These are phyloP conservation scores for Alfaro cultratus DNA, from an alignment of 2,797 vertebrate species.

Conservation along the genomic window DNA sequence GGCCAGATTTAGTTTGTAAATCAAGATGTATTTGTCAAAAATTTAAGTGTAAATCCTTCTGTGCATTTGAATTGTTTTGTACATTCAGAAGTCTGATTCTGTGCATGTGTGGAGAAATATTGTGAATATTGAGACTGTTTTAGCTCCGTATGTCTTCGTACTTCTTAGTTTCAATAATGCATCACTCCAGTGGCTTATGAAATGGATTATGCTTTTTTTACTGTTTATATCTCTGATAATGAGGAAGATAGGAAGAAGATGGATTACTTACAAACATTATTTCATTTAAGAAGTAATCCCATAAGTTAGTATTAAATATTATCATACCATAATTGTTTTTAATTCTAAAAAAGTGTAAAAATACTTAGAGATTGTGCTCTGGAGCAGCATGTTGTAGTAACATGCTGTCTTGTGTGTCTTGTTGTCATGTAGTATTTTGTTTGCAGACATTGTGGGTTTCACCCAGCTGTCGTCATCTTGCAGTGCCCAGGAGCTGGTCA, in stretches of 20 bases:
- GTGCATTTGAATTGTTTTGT: no score
- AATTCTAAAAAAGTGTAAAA: not conserved
- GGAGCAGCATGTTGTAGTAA: not conserved
- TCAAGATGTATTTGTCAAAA: no score
- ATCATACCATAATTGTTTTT: not conserved
- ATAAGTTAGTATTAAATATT: not conserved
- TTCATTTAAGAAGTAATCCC: not conserved
- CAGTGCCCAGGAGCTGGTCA: slow-evolving; percentile 94
- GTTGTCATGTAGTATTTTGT: slow-evolving; percentile 86
- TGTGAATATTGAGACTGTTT: no score
- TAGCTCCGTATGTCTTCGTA: not conserved
- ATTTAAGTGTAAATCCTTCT: no score
- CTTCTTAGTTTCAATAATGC: not conserved
- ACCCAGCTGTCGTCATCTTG: slow-evolving; percentile 93
- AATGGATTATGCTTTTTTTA: not conserved
- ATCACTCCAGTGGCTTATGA: not conserved
- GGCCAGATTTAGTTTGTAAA: no score
- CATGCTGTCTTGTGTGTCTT: slow-evolving; percentile 6
- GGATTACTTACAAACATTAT: not conserved
- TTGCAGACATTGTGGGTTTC: slow-evolving; percentile 96
- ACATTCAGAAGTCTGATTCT: no score
- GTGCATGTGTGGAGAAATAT: no score
- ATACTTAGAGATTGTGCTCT: not conserved
- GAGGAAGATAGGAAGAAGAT: not conserved
- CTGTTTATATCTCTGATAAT: not conserved